Percentiles rank a stretch among this genome's conserved stretches.
Evolutionary conservation across 2,888 invertebrate genomes (phyloP).

Genomic region (Parnassius apollo): DNA sequence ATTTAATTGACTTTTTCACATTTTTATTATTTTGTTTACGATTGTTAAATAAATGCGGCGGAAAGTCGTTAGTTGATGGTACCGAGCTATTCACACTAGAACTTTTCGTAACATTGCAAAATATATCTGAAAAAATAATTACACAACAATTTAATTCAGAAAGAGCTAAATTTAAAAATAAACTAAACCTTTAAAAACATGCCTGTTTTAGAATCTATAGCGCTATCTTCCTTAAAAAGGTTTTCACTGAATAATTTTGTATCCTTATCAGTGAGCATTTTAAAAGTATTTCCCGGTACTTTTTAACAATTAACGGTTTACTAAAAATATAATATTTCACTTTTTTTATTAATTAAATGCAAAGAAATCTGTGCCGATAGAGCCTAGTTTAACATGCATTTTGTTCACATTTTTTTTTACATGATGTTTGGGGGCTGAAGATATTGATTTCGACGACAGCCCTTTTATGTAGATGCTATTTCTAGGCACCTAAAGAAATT

Average conservation of each 20-base stretch:
- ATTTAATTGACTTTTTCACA: conserved; percentile 20
- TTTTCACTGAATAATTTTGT: neutral
- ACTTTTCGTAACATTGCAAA: neutral
- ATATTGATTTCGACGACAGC: too few species aligned
- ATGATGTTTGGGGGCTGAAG: too few species aligned
- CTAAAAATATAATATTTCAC: too few species aligned
- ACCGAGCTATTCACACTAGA: neutral
- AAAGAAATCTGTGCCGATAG: too few species aligned
- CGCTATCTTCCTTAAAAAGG: neutral
- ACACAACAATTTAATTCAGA: neutral
- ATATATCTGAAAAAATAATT: conserved; percentile 4
- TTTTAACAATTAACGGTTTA: neutral
- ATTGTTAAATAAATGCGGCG: conserved; percentile 1
- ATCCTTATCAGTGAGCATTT: conserved; percentile 1
- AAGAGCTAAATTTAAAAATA: neutral
- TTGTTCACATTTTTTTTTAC: too few species aligned
- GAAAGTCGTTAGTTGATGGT: neutral
- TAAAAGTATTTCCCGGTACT: neutral
- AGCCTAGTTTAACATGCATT: too few species aligned
- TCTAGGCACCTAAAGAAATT: too few species aligned
- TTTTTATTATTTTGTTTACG: conserved; percentile 11
- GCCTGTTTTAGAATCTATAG: neutral
- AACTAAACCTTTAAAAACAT: neutral
- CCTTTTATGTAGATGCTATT: too few species aligned
- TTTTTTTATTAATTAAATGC: too few species aligned